phyloP scores from a whole-genome alignment of 2,113 vertebrate species.

The Scolopax mira region DNA sequence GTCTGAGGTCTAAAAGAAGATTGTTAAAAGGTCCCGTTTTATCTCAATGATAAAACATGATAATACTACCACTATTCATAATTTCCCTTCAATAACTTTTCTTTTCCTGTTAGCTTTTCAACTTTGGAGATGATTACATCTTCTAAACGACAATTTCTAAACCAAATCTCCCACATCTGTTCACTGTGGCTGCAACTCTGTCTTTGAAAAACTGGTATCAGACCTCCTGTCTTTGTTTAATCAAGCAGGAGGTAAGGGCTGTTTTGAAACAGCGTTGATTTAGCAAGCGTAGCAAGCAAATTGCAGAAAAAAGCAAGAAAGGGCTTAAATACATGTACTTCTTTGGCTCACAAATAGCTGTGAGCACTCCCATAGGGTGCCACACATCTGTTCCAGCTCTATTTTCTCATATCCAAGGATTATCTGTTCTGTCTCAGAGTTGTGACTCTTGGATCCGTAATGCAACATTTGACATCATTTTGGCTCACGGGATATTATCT shows the following conservation, averaged over 20 bases:
- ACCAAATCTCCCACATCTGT: not conserved
- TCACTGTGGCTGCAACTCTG: not conserved
- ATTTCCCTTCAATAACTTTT: not conserved
- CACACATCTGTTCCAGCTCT: conserved; percentile 26
- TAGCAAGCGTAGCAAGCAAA: conserved; percentile 3
- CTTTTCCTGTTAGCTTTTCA: not conserved
- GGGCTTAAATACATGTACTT: not conserved
- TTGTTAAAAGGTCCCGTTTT: not conserved
- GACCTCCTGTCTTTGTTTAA: not conserved
- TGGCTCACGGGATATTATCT: conserved; percentile 6
- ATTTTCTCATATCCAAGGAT: conserved; percentile 14
- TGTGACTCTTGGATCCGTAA: conserved; percentile 40
- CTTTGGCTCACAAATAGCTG: conserved; percentile 7
- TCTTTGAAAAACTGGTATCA: not conserved
- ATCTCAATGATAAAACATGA: not conserved
- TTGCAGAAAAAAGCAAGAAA: not conserved
- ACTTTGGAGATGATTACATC: not conserved
- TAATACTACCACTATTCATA: not conserved
- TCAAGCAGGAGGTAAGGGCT: not conserved
- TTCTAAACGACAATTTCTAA: not conserved
- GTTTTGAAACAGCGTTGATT: not conserved
- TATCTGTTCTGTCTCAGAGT: conserved; percentile 29
- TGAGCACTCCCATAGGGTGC: not conserved
- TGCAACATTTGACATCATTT: conserved; percentile 15
- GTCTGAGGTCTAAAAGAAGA: not conserved